Evolutionary conservation across 2,113 vertebrate species (phyloP).

Genomic region (Sinocyclocheilus anshuiensis): DNA sequence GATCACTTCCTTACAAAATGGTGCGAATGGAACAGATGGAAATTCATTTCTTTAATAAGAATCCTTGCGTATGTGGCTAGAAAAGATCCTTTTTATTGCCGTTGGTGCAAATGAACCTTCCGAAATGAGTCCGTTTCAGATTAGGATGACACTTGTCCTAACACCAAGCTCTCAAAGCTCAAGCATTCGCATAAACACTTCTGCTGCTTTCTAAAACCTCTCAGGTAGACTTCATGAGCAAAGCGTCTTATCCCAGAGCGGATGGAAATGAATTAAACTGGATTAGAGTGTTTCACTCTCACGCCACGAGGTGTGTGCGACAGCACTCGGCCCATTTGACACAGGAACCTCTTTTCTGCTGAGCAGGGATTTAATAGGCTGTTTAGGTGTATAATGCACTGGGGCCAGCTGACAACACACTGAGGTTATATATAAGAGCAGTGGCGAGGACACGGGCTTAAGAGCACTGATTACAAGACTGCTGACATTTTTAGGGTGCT

Average conservation of each 20-base stretch:
- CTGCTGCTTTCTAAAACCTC: conserved; percentile 26
- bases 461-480: conserved; percentile 37
- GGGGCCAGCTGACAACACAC: conserved; percentile 62
- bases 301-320: conserved; percentile 42
- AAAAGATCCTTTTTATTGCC: conserved; percentile 32
- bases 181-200: conserved; percentile 44
- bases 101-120: conserved; percentile 47
- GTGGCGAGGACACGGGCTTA: conserved; percentile 21
- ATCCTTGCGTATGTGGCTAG: background rate
- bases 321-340: conserved; percentile 52
- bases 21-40: background rate
- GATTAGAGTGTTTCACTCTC: conserved; percentile 54
- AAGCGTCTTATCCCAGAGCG: conserved; percentile 53
- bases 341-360: conserved; percentile 46
- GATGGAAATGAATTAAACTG: conserved; percentile 56
- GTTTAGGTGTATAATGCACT: conserved; percentile 70
- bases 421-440: conserved; percentile 65
- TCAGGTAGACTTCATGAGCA: conserved; percentile 55
- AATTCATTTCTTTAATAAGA: conserved; percentile 9
- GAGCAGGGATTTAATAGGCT: conserved; percentile 56
- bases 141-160: conserved; percentile 47
- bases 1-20: background rate
- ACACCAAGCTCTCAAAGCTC: conserved; percentile 34
- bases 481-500: background rate
- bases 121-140: conserved; percentile 42